Base-by-base conservation (phyloP, 2,888 invertebrate species). In the Polylopha cassiicola region DNA sequence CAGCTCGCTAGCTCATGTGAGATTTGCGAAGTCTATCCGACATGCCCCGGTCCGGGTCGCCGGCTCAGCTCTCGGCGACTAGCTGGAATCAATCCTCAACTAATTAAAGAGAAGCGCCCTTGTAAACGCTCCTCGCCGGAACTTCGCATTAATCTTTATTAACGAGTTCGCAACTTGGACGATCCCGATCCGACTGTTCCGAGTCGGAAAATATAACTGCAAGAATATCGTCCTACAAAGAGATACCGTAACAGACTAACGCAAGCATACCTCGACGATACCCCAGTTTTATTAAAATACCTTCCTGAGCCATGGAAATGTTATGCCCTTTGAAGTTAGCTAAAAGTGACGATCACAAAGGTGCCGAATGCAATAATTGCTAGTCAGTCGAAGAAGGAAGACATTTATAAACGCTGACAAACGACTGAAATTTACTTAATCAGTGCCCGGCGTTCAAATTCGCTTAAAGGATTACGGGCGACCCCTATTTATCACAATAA, bases 271-370 rank as follows among this genome's bases (percentile, higher is more conserved):
- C 11, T 3, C 22, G 31, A 21, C 9, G 22, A 20, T 30, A 20
- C 18, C 29, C 16, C 6, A 23, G 21, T 34, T 18, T n/a, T 18
- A 29, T 39, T 28, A 22, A 32, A 38, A 38, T 15, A 13, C 21
- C 13, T 32, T 2, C 10, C n/a, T 20, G 11, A 21, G 16, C 6
- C 16, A 16, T 22, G 21, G 22, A 32, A 33, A 28, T 23, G 32
- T 34, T 10, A 10, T 30, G 15, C 33, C 28, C 21, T 33, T 30
- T 41, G 41, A 41, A 29, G 23, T n/a, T 2, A 41, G 27, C 20
- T 29, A 16, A 39, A 39, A 39, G 26, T 34, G 22, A 18, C 34
- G 16, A 20, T 26, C 16, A 28, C 23, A 29, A 38, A 30, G 34
- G 32, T 26, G 31, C 33, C 15, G 18, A 26, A n/a, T 11, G 34